These are phyloP conservation scores for Epiblema foenella DNA, from an alignment of 2,888 invertebrate species.

Conservation along the genomic window DNA sequence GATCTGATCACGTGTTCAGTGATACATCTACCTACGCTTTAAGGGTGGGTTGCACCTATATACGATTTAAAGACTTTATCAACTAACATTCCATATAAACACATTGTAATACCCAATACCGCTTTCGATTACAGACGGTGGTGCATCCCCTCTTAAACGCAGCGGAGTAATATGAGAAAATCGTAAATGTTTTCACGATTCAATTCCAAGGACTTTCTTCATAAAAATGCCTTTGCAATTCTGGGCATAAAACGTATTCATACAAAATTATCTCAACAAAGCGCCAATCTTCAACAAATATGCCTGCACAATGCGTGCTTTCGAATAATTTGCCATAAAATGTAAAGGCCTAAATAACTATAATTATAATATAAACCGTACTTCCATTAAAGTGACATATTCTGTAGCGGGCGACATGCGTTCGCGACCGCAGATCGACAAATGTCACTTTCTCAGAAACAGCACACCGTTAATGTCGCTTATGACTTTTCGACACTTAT, in stretches of 20 bases:
- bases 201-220: neutral
- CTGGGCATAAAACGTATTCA: neutral
- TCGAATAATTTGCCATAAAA: neutral
- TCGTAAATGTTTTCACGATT: neutral
- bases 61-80: no score
- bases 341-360: conserved; percentile 18
- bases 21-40: no score
- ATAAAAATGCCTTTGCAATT: neutral
- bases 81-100: no score
- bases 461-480: neutral
- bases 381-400: conserved; percentile 38
- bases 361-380: conserved; percentile 31
- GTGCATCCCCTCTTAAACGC: no score
- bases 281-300: neutral
- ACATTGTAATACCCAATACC: no score
- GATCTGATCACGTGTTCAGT: no score
- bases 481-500: neutral
- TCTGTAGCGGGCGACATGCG: conserved; percentile 40
- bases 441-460: conserved; percentile 51
- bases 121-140: no score
- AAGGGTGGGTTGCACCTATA: no score
- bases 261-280: neutral
- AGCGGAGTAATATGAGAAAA: neutral
- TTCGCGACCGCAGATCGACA: conserved; percentile 56
- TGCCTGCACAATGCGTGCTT: neutral